Percentiles rank a stretch among this genome's conserved stretches.
phyloP scores from a whole-genome alignment of 2,113 vertebrate genomes.

The Alligator sinensis region DNA sequence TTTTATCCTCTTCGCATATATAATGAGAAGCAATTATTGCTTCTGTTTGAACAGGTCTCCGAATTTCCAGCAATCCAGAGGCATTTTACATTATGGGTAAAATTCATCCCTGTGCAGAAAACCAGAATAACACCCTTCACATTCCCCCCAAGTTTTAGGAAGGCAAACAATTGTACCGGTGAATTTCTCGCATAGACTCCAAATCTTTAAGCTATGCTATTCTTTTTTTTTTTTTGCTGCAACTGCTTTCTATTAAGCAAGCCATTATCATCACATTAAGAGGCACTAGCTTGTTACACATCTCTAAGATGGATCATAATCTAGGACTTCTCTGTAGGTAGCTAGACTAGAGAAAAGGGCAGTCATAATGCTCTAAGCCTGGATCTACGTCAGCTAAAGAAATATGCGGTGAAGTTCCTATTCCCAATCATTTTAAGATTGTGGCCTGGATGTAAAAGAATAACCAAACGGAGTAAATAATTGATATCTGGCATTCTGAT shows the following conservation, averaged over 20 bases:
- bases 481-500: neutral
- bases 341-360: neutral
- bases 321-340: neutral
- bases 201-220: neutral
- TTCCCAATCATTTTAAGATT: neutral
- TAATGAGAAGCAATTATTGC: conserved; percentile 32
- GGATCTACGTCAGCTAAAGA: neutral
- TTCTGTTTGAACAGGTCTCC: conserved; percentile 20
- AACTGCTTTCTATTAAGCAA: neutral
- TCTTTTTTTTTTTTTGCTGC: neutral
- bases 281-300: accelerated
- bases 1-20: conserved; percentile 20
- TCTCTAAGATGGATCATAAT: neutral
- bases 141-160: neutral
- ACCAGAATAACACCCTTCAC: neutral
- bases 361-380: neutral
- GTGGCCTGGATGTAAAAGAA: neutral
- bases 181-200: neutral
- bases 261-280: neutral
- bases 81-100: neutral
- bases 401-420: neutral
- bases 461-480: neutral
- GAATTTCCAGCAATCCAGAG: neutral
- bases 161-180: accelerated
- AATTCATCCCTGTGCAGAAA: neutral